Base-by-base conservation (phyloP, 1,140 invertebrate genomes). In the Planococcus citri region DNA sequence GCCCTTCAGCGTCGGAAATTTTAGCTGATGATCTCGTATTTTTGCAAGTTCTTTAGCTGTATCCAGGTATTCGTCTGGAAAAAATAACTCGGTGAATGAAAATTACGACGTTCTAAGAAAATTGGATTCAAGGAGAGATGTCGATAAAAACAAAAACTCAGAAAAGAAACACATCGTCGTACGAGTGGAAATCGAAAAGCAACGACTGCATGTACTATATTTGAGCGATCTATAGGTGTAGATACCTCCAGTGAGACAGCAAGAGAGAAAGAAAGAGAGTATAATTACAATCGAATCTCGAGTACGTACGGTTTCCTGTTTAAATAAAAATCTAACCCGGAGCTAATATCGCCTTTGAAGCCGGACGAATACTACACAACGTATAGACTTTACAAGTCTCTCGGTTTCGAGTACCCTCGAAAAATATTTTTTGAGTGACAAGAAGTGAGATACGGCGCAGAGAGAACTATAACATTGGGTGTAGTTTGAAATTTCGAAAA, bases 241-340 rank as follows among this genome's bases (percentile, higher is more conserved):
- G n/a, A n/a, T n/a, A n/a, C n/a, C n/a, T n/a, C n/a, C 29, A 58
- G 51, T 58, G 4, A 58, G 51, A 58, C 10, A 64, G 60, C 22
- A 1, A 2, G 60, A 20, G 60, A 64, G 17, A 20, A 64, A 64
- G 10, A 17, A 2, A 25, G 24, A 64, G 22, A 33, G 12, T 33
- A 64, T 64, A 64, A 64, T 64, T 64, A 64, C 10, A 25, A 64
- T 64, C 60, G 60, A 64, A 64, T 64, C 25, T 64, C 25, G 60
- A 64, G 60, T 24, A 17, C 60, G 41, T n/a, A 20, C 22, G n/a
- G 20, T 64, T 64, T 64, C 60, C 60, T 64, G 60, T 64, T 64
- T 64, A 9, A 64, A 58, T n/a, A 9, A 6, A 64, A 64, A 25
- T 64, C 25, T 25, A 27, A 64, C 9, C 60, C 60, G 17, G 24